Conservation (phyloP, 2,113 vertebrate genomes). For the Formicarius rufipectus region DNA sequence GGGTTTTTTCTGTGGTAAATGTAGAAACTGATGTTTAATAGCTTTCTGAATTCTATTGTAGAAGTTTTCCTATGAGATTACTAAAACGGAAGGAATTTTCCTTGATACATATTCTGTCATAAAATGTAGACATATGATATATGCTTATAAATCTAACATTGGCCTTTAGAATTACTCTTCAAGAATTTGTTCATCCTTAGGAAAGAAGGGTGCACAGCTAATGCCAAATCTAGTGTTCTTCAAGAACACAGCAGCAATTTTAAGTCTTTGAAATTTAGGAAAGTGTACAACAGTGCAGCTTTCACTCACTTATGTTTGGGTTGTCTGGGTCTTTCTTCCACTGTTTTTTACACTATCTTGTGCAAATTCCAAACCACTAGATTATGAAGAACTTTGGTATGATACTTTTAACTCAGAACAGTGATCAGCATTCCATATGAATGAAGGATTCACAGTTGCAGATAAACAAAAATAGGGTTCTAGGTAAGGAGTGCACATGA, state of each 20-base stretch:
- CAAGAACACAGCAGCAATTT: not conserved
- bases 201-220: not conserved
- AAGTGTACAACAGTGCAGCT: not conserved
- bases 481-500: not conserved
- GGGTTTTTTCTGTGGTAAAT: not conserved
- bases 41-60: not conserved
- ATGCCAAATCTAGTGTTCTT: not conserved
- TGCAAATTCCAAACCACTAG: not conserved
- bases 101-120: not conserved
- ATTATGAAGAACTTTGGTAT: not conserved
- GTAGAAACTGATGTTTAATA: not conserved
- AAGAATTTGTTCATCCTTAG: rapidly evolving
- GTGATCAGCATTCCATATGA: not conserved
- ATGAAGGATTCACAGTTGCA: not conserved
- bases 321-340: not conserved
- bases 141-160: not conserved
- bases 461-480: not conserved
- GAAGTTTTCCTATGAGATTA: not conserved
- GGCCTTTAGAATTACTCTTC: not conserved
- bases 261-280: not conserved
- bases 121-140: not conserved
- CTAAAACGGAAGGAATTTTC: not conserved
- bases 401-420: not conserved
- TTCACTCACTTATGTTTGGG: not conserved
- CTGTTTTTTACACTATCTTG: not conserved